Evolutionary conservation across 2,888 invertebrate genomes (phyloP).

Genomic region (Meteorus cinctellus): DNA sequence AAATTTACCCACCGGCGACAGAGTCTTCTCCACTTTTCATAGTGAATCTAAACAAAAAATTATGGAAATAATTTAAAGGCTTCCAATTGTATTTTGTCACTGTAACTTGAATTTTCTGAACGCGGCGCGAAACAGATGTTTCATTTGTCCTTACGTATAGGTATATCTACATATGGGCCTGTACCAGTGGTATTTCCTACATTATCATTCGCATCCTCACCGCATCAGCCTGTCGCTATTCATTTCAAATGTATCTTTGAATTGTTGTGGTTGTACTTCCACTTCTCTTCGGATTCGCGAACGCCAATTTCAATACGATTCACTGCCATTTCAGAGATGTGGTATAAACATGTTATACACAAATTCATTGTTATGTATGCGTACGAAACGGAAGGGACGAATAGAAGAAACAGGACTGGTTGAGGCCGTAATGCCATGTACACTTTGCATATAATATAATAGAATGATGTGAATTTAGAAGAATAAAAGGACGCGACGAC

Average conservation of each 20-base stretch:
- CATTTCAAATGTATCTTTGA: neutral
- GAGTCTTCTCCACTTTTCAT: too few relatives aligned
- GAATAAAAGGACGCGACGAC: slow-evolving; percentile 14
- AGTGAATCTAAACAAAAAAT: too few relatives aligned
- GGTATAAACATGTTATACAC: neutral
- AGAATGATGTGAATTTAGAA: neutral
- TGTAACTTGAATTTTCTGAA: neutral
- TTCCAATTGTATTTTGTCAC: neutral
- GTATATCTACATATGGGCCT: neutral
- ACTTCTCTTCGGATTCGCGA: neutral
- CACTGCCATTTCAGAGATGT: neutral
- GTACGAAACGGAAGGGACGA: neutral
- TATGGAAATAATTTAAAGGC: too few relatives aligned
- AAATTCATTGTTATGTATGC: neutral
- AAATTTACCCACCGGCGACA: too few relatives aligned
- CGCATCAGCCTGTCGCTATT: neutral
- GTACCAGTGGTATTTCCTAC: neutral
- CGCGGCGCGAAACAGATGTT: slow-evolving; percentile 4
- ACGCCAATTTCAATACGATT: neutral
- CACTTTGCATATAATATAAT: neutral
- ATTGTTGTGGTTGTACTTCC: neutral
- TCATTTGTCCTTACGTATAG: neutral
- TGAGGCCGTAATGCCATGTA: neutral
- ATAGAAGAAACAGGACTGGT: neutral
- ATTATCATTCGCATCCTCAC: neutral